phyloP scores from a whole-genome alignment of 1,140 invertebrate species.

The Chironomus tepperi region DNA sequence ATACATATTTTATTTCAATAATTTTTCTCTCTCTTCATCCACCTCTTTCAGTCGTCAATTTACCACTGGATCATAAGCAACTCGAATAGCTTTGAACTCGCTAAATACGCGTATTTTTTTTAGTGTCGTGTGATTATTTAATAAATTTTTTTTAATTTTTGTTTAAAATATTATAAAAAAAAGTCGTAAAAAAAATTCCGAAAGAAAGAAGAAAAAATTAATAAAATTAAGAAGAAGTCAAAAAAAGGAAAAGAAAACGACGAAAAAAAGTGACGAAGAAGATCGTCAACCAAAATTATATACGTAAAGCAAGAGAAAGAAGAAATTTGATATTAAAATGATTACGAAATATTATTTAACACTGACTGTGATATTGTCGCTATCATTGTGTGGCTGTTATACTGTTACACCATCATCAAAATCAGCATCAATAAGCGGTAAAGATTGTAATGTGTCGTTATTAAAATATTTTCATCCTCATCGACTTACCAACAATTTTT shows the following conservation, averaged over 20 bases:
- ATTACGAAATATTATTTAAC: constrained; percentile 16
- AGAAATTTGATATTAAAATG: constrained; percentile 9
- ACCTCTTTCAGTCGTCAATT: constrained; percentile 16
- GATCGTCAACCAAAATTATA: background rate
- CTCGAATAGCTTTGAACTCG: background rate
- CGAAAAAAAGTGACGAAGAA: background rate
- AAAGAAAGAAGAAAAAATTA: no score
- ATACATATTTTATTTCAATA: background rate
- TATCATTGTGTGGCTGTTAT: constrained; percentile 23
- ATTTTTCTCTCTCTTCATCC: background rate
- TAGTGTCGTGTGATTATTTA: background rate
- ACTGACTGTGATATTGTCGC: constrained; percentile 25
- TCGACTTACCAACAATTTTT: background rate
- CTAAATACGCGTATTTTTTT: background rate
- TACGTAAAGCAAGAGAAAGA: background rate
- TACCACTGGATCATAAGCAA: constrained; percentile 17
- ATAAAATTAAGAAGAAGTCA: no score
- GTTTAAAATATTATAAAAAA: no score
- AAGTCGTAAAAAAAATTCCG: no score
- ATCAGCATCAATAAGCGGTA: constrained; percentile 21
- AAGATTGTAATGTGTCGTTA: constrained; percentile 18
- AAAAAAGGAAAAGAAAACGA: background rate
- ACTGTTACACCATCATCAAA: constrained; percentile 21
- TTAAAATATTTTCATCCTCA: constrained; percentile 4
- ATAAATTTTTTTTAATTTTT: background rate